Percentiles rank a stretch among this genome's conserved stretches.
These are phyloP conservation scores for Oxyteleia sp. DNA, from an alignment of 2,888 invertebrate genomes.

Conservation along the genomic window DNA sequence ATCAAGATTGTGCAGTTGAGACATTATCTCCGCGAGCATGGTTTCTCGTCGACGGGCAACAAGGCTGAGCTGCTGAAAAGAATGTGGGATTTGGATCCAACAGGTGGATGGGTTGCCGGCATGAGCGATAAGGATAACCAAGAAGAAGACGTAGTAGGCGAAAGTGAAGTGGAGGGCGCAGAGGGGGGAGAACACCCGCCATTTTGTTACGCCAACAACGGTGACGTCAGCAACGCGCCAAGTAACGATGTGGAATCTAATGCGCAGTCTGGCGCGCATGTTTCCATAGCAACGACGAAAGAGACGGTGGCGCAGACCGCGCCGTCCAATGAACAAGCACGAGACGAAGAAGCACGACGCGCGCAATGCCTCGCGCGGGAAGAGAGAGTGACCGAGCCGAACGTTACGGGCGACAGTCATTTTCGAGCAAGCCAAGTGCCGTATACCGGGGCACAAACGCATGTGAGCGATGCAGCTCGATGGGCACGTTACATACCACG, in stretches of 20 bases:
- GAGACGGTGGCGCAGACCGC: neutral
- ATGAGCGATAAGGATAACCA: too few relatives aligned
- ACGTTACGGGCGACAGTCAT: too few relatives aligned
- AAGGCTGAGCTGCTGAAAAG: slow-evolving; percentile 23
- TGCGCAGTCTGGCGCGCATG: neutral
- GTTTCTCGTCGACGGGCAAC: neutral
- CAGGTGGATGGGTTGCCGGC: slow-evolving; percentile 31
- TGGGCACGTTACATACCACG: slow-evolving; percentile 5
- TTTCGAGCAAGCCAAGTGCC: too few relatives aligned
- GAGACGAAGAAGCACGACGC: neutral
- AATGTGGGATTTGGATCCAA: slow-evolving; percentile 27
- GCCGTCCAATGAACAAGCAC: neutral
- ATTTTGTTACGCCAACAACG: too few relatives aligned
- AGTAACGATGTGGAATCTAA: neutral
- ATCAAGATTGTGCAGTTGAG: neutral
- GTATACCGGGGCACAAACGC: neutral
- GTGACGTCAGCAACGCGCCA: neutral
- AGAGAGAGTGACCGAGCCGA: neutral
- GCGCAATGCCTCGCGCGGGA: neutral
- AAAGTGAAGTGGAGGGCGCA: neutral
- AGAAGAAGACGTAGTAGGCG: neutral
- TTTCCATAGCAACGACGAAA: neutral
- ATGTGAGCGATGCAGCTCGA: neutral
- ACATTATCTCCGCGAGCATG: slow-evolving; percentile 1
- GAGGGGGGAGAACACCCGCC: neutral